Conservation (phyloP, 2,888 invertebrate species). For the Altica lythri region DNA sequence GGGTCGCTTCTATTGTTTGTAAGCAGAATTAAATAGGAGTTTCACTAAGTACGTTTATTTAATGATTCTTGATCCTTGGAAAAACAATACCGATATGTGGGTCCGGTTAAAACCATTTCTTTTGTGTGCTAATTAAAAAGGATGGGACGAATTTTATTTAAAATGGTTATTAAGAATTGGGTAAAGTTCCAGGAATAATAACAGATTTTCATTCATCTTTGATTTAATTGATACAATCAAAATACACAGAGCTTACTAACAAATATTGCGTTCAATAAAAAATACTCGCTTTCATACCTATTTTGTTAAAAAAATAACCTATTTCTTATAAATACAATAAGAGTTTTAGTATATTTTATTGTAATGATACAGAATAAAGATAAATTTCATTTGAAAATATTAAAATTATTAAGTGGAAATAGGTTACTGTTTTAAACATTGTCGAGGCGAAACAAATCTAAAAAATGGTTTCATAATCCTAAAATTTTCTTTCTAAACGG, state of each 20-base stretch:
- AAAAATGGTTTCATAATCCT: constrained; percentile 16
- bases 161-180: no score
- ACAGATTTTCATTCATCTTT: no score
- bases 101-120: no score
- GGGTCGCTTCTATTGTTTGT: no score
- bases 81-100: no score
- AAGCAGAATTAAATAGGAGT: no score
- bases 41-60: no score
- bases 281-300: constrained; percentile 44
- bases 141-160: no score
- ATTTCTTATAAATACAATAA: constrained; percentile 30
- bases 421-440: neutral
- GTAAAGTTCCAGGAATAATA: no score
- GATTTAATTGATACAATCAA: constrained; percentile 52
- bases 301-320: constrained; percentile 18
- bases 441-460: constrained; percentile 19
- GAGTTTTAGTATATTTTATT: neutral
- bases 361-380: neutral
- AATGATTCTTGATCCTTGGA: no score
- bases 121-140: no score
- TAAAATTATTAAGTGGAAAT: neutral
- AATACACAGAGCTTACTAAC: constrained; percentile 56
- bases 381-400: no score
- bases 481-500: constrained; percentile 21
- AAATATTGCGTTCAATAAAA: constrained; percentile 55